A percentile compares a stretch with the other conserved stretches of the same genome.
Conservation (phyloP, 2,888 invertebrate species). For the Rhingia campestris region DNA sequence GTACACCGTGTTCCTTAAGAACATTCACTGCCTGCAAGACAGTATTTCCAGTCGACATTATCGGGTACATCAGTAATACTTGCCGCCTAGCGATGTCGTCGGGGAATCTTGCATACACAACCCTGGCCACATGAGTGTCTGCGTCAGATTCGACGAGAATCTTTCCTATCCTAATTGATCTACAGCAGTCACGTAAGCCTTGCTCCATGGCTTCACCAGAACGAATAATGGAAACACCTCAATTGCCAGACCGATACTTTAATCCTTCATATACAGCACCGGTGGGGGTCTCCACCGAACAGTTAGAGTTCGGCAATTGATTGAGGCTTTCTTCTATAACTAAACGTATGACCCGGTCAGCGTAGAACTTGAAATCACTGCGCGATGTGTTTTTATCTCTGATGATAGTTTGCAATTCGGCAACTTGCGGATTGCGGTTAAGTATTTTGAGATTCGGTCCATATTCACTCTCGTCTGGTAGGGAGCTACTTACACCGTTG, state of each 20-base stretch:
- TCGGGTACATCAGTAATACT: slow-evolving; percentile 98
- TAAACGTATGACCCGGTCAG: slow-evolving; percentile 97
- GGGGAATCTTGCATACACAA: slow-evolving; percentile 98
- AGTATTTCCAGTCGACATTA: slow-evolving; percentile 99
- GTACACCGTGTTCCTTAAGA: slow-evolving; percentile 95
- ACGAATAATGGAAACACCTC: slow-evolving; percentile 98
- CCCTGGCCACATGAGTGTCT: slow-evolving; percentile 97
- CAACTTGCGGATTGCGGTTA: slow-evolving; percentile 80
- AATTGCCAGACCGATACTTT: slow-evolving; percentile 98
- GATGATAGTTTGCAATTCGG: slow-evolving; percentile 92
- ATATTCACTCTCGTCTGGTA: slow-evolving; percentile 76
- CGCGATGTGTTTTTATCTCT: slow-evolving; percentile 94
- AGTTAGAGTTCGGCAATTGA: slow-evolving; percentile 94
- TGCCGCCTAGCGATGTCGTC: slow-evolving; percentile 95
- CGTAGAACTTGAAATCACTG: slow-evolving; percentile 99
- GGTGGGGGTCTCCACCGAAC: slow-evolving; percentile 96
- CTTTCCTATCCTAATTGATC: slow-evolving; percentile 99
- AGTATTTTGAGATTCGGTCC: slow-evolving; percentile 81
- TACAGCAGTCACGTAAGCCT: slow-evolving; percentile 97
- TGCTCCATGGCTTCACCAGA: slow-evolving; percentile 98
- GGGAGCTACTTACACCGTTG: slow-evolving; percentile 65
- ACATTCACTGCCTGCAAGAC: slow-evolving; percentile 97
- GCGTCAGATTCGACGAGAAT: slow-evolving; percentile 98
- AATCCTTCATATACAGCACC: slow-evolving; percentile 93
- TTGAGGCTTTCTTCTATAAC: slow-evolving; percentile 99